phyloP scores from a whole-genome alignment of 2,888 invertebrate species.

The Panzeria rudis region DNA sequence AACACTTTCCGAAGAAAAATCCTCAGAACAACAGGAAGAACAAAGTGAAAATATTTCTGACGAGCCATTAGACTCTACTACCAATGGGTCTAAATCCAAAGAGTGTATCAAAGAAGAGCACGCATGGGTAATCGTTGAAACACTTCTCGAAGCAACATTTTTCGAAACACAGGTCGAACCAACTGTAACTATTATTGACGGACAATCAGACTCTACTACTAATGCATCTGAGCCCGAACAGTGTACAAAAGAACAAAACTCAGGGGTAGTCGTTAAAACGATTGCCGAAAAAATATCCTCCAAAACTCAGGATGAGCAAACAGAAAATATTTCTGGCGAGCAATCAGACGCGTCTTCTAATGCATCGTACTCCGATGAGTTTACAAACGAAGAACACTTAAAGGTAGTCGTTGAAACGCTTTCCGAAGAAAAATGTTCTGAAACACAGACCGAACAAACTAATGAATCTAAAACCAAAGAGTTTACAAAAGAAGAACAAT shows the following conservation, averaged over 20 bases:
- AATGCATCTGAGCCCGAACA: too few relatives aligned
- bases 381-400: neutral
- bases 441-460: neutral
- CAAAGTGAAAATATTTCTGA: neutral
- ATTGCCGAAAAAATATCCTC: neutral
- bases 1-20: neutral
- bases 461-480: neutral
- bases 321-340: neutral
- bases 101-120: neutral
- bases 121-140: too few relatives aligned
- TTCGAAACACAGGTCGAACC: neutral
- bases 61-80: neutral
- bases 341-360: neutral
- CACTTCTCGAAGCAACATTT: too few relatives aligned
- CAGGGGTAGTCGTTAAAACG: neutral
- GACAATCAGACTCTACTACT: too few relatives aligned
- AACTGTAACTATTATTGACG: neutral
- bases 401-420: neutral
- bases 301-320: neutral
- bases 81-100: neutral
- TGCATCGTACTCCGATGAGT: neutral
- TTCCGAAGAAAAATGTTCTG: neutral
- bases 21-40: neutral
- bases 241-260: too few relatives aligned
- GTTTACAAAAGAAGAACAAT: neutral